Conservation (phyloP, 2,888 invertebrate species). For the Coecobrya sp. region DNA sequence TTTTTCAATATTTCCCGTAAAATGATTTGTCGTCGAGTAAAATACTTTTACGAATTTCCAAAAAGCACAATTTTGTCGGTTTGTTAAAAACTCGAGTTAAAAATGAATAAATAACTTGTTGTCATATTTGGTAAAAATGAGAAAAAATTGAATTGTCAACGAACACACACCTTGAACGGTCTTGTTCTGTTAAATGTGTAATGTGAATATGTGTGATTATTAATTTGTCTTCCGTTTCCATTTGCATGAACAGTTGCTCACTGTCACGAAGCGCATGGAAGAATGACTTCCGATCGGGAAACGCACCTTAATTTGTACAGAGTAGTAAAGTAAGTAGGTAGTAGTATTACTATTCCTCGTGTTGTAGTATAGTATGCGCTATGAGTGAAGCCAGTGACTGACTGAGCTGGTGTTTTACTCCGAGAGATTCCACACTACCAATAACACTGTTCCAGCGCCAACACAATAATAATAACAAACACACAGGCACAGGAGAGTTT, state of each 20-base stretch:
- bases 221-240: conserved; percentile 40
- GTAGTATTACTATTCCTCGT: conserved; percentile 38
- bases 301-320: conserved; percentile 81
- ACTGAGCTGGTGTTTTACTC: conserved; percentile 61
- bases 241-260: conserved; percentile 71
- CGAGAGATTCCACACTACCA: conserved; percentile 40
- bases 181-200: conserved; percentile 6
- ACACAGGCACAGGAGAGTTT: conserved; percentile 39
- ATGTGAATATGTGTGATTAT: conserved; percentile 22
- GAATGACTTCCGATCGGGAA: conserved; percentile 79
- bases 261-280: conserved; percentile 82
- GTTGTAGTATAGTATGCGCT: conserved; percentile 48
- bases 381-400: conserved; percentile 30
- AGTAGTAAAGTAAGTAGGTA: conserved; percentile 54
- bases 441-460: conserved; percentile 61
- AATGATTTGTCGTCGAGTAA: background rate
- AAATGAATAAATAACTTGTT: background rate
- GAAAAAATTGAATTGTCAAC: conserved; percentile 20
- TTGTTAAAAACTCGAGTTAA: background rate
- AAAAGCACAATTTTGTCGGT: background rate
- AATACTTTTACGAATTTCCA: background rate
- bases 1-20: background rate
- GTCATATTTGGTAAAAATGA: background rate
- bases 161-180: background rate
- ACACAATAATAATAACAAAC: conserved; percentile 50